Conservation (phyloP, 1,140 invertebrate species). For the Drosophila erecta region DNA sequence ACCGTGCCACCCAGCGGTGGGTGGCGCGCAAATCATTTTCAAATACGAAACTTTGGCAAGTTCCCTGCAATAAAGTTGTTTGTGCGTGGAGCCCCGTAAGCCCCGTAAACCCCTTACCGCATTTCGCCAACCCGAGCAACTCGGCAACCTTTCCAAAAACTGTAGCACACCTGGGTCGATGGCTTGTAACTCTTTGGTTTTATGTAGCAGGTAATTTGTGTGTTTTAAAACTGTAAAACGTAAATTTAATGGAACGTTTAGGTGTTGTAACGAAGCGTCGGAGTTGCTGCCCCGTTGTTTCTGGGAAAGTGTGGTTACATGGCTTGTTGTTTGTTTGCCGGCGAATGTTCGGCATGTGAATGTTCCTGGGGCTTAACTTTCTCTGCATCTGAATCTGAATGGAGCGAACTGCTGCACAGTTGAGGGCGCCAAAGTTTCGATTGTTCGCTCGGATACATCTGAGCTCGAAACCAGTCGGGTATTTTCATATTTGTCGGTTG, state of each 20-base stretch:
- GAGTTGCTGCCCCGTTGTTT: slow-evolving; percentile 23
- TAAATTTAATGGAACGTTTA: slow-evolving; percentile 81
- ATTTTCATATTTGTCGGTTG: slow-evolving; percentile 25
- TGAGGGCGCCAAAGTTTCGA: slow-evolving; percentile 31
- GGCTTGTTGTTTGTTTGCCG: slow-evolving; percentile 30
- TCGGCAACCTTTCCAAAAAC: not conserved
- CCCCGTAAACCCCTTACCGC: not conserved
- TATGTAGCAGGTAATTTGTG: slow-evolving; percentile 77
- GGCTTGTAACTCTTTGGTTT: slow-evolving; percentile 65
- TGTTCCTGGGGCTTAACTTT: slow-evolving; percentile 18
- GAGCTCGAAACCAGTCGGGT: not conserved
- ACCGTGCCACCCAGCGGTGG: not conserved
- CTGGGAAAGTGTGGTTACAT: slow-evolving; percentile 14
- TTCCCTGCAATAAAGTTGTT: slow-evolving; percentile 76
- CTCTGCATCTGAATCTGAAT: not conserved
- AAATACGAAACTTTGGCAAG: slow-evolving; percentile 75
- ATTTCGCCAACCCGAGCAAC: not conserved
- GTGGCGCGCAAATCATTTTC: slow-evolving; percentile 76
- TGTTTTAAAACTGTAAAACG: slow-evolving; percentile 77
- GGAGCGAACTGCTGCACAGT: slow-evolving; percentile 1
- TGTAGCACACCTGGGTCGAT: slow-evolving; percentile 31
- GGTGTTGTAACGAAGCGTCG: slow-evolving; percentile 60
- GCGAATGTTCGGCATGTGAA: slow-evolving; percentile 11
- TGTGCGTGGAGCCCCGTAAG: slow-evolving; percentile 22
- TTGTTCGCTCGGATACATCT: slow-evolving; percentile 18